Conservation (phyloP, 2,888 invertebrate species). For the Himalopsyche tibetana region DNA sequence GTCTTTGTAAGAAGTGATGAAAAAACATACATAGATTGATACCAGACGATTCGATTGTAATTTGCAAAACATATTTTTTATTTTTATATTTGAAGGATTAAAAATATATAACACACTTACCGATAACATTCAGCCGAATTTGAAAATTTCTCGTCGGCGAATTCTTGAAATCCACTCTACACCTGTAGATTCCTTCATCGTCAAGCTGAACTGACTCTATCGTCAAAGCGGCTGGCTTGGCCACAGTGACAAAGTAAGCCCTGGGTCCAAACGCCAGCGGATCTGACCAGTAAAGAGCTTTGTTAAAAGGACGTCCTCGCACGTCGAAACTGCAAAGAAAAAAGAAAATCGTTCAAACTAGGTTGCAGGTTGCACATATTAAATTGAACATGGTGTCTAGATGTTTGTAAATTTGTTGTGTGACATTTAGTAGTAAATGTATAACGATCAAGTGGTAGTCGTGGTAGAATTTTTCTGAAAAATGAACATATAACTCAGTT, state of each 20-base stretch:
- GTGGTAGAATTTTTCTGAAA: no score
- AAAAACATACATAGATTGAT: no score
- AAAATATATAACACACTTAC: conserved; percentile 77
- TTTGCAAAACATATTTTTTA: no score
- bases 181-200: conserved; percentile 91
- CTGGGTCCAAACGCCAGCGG: conserved; percentile 89
- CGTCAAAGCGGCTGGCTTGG: conserved; percentile 87
- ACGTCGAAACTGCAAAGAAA: conserved; percentile 87
- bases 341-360: neutral
- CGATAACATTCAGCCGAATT: conserved; percentile 92
- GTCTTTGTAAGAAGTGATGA: no score
- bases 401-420: no score
- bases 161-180: conserved; percentile 93
- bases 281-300: conserved; percentile 90
- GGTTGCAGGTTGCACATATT: no score
- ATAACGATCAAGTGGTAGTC: no score
- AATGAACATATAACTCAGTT: no score
- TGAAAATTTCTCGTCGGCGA: conserved; percentile 92
- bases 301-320: conserved; percentile 86
- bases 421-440: no score
- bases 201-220: conserved; percentile 90
- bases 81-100: no score
- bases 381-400: no score
- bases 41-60: no score
- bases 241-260: conserved; percentile 89